phyloP scores from a whole-genome alignment of 2,797 vertebrate species.

The Lacerta viridis region DNA sequence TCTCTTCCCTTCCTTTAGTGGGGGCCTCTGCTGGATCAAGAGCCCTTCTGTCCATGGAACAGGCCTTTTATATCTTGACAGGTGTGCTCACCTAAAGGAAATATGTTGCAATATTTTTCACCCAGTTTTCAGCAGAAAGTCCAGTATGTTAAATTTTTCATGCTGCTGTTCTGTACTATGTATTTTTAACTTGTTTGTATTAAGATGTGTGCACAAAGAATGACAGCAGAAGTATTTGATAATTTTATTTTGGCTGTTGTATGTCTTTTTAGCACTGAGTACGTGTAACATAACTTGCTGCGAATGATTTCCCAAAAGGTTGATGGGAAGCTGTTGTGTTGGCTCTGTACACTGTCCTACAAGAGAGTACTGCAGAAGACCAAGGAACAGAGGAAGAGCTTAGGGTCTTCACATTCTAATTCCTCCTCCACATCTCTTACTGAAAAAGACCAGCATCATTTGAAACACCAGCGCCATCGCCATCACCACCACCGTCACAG shows the following conservation, averaged over 20 bases:
- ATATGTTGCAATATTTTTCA: not conserved
- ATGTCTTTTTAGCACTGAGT: conserved; percentile 44
- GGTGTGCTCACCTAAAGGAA: not conserved
- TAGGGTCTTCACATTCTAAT: conserved; percentile 93
- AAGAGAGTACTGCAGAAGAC: conserved; percentile 99
- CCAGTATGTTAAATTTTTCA: not conserved
- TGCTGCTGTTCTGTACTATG: not conserved
- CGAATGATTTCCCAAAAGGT: conserved; percentile 85
- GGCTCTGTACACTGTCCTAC: conserved; percentile 98
- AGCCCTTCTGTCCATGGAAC: not conserved
- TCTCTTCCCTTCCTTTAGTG: not conserved
- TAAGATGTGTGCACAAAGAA: accelerated
- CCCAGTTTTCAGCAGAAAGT: not conserved
- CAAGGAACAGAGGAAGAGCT: conserved; percentile 97
- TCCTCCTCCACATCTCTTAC: conserved; percentile 90
- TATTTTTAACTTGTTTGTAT: conserved; percentile 10
- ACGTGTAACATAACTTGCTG: conserved; percentile 35
- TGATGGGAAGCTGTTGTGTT: conserved; percentile 97
- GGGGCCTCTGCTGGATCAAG: not conserved
- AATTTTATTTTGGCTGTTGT: conserved; percentile 43
- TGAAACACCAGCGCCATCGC: conserved; percentile 91
- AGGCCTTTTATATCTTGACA: not conserved
- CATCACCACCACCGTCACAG: conserved; percentile 91
- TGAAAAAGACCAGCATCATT: conserved; percentile 96
- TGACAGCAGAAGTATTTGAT: conserved; percentile 43